Evolutionary conservation across 2,888 invertebrate species (phyloP), one percentile per base, ranked within the genome.

Genomic region (Amiota communis): DNA sequence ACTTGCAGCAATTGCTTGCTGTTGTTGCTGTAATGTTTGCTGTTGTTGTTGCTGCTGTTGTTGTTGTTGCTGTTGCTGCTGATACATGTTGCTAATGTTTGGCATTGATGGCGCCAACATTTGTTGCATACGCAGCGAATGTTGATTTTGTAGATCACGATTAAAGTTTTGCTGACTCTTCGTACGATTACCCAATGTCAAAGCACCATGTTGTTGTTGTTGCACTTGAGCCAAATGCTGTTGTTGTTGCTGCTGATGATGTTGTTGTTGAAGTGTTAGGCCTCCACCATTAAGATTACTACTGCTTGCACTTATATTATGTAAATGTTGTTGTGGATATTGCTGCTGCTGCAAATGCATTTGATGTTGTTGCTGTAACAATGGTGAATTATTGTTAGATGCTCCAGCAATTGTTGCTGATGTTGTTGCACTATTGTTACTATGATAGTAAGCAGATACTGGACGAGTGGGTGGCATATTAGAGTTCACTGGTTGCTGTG

Each of bases 31-130:
- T 76, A 47, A 82, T 71, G 72, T 78, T 70, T 70, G 81, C 69
- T 84, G 72, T 74, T 83, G 73, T 70, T 79, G 83, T 70, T 70
- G 83, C 57, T 78, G 86, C 75, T 47, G 82, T 73, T 73, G 79
- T 69, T 84, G 74, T 20, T 78, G 87, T 73, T 82, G 86, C 74
- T 77, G 87, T 68, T 81, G 88, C 79, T 75, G 87, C 74, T 82
- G 87, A 68, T 86, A 87, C 80, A 86, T 85, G 65, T 86, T 86
- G 78, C 86, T 87, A n/a, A 90, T 90, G 76, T 90, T 90, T 46
- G 90, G 90, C 90, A 90, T 90, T 10, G 90, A 90, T 0, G 90
- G 90, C 13, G 90, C 90, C 87, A 90, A 82, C 85, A 90, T 88
- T 79, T 89, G 89, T 74, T 89, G 89, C 79, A 89, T 84, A 47